Evolutionary conservation across 1,140 invertebrate genomes (phyloP).

Genomic region (Polypedilum pembai): DNA sequence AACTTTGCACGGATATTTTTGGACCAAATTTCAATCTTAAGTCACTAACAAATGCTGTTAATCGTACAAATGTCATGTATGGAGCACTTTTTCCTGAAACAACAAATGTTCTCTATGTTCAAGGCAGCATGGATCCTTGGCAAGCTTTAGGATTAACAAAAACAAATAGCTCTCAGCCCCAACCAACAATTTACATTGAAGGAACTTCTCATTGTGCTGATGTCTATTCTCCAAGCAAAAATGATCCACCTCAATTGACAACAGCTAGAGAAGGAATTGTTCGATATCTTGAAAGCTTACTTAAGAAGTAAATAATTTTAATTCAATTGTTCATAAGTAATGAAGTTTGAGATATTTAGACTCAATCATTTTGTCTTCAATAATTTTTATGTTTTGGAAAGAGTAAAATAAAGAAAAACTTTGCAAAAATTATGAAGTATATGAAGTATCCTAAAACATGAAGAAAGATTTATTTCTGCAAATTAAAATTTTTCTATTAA

Average conservation of each 20-base stretch:
- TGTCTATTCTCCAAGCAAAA: conserved; percentile 61
- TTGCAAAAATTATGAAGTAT: too few relatives aligned
- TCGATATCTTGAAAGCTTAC: conserved; percentile 48
- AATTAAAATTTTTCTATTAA: too few relatives aligned
- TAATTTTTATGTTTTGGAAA: too few relatives aligned
- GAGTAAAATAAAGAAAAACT: too few relatives aligned
- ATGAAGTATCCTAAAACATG: too few relatives aligned
- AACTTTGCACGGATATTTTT: conserved; percentile 79
- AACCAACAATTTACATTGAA: conserved; percentile 65
- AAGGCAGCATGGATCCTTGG: conserved; percentile 91
- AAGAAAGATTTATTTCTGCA: too few relatives aligned
- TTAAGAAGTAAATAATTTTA: too few relatives aligned
- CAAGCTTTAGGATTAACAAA: conserved; percentile 69
- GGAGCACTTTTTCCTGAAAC: conserved; percentile 65
- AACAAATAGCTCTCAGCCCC: conserved; percentile 45
- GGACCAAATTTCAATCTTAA: conserved; percentile 52
- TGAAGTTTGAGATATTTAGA: too few relatives aligned
- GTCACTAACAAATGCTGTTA: conserved; percentile 54
- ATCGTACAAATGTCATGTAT: conserved; percentile 70
- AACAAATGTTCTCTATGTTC: conserved; percentile 73
- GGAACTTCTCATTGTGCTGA: conserved; percentile 75
- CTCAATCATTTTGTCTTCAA: too few relatives aligned
- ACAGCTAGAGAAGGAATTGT: conserved; percentile 54
- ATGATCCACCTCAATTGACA: conserved; percentile 55
- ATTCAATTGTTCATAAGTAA: too few relatives aligned